Conservation (phyloP, 2,888 invertebrate genomes). For the Piscicola geometra region DNA sequence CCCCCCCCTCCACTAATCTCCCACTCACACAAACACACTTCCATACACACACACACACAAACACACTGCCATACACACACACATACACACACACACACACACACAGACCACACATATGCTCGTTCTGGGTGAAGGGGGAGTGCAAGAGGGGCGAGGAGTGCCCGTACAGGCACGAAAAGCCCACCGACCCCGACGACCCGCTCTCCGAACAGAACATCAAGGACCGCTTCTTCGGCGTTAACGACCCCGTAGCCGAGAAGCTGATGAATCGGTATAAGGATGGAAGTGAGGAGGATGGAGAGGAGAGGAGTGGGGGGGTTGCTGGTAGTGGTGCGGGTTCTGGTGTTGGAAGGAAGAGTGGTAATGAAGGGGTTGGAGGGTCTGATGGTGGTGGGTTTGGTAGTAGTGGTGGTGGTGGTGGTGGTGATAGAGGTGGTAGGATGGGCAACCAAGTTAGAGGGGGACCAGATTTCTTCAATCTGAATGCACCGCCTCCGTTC, state of each 20-base stretch:
- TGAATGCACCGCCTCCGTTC: conserved; percentile 51
- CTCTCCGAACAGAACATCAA: conserved; percentile 91
- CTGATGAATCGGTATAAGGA: conserved; percentile 81
- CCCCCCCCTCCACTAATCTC: too few species aligned
- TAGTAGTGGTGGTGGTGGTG: background rate
- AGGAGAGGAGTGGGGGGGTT: conserved; percentile 84
- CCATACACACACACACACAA: too few species aligned
- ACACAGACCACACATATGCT: conserved; percentile 80
- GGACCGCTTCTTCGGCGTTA: conserved; percentile 76
- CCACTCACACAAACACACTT: too few species aligned
- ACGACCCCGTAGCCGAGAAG: conserved; percentile 93
- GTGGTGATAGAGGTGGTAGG: background rate
- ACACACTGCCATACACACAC: too few species aligned
- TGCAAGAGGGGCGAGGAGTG: conserved; percentile 93
- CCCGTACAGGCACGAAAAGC: conserved; percentile 90
- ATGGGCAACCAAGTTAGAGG: conserved; percentile 64
- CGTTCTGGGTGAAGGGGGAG: conserved; percentile 97
- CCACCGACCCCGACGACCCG: conserved; percentile 93
- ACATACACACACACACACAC: background rate
- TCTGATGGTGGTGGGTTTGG: too few species aligned
- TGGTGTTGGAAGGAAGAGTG: background rate
- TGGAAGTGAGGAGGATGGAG: conserved; percentile 88
- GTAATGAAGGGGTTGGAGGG: background rate
- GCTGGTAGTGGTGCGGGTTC: conserved; percentile 65
- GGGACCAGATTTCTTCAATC: conserved; percentile 66